These are phyloP conservation scores for Aplocera efformata DNA, from an alignment of 2,888 invertebrate species.

Conservation along the genomic window DNA sequence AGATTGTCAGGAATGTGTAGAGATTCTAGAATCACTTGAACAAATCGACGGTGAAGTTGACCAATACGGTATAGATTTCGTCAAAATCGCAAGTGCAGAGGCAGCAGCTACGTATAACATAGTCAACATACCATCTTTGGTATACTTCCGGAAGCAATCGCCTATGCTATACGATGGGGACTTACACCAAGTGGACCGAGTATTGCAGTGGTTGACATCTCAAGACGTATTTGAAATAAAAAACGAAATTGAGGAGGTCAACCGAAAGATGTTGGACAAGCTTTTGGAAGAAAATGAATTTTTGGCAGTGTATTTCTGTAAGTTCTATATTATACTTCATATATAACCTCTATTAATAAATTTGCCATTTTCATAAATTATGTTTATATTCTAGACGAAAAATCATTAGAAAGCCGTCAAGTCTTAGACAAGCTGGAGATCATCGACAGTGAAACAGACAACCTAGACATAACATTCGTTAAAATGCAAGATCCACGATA, in stretches of 20 bases:
- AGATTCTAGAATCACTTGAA: constrained; percentile 93
- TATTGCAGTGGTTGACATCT: constrained; percentile 94
- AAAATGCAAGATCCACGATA: constrained; percentile 96
- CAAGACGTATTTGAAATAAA: constrained; percentile 97
- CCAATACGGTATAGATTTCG: constrained; percentile 95
- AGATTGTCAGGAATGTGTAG: constrained; percentile 94
- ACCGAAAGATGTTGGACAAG: constrained; percentile 97
- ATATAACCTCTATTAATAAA: background rate
- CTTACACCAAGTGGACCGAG: constrained; percentile 90
- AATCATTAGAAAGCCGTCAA: constrained; percentile 89
- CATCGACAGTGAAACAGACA: constrained; percentile 97
- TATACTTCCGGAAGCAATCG: constrained; percentile 91
- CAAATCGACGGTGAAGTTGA: constrained; percentile 97
- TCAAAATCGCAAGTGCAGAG: constrained; percentile 91
- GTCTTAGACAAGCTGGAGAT: constrained; percentile 93
- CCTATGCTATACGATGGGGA: constrained; percentile 95
- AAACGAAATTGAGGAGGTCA: constrained; percentile 98
- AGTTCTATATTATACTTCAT: constrained; percentile 54
- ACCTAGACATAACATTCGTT: constrained; percentile 95
- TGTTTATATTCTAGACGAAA: constrained; percentile 83
- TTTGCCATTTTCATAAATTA: too few species aligned
- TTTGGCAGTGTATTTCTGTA: constrained; percentile 97
- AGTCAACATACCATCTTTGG: constrained; percentile 90
- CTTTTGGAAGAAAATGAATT: constrained; percentile 96
- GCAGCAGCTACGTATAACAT: constrained; percentile 91